Conservation (phyloP, 2,888 invertebrate genomes). For the Teinopalpus imperialis region DNA sequence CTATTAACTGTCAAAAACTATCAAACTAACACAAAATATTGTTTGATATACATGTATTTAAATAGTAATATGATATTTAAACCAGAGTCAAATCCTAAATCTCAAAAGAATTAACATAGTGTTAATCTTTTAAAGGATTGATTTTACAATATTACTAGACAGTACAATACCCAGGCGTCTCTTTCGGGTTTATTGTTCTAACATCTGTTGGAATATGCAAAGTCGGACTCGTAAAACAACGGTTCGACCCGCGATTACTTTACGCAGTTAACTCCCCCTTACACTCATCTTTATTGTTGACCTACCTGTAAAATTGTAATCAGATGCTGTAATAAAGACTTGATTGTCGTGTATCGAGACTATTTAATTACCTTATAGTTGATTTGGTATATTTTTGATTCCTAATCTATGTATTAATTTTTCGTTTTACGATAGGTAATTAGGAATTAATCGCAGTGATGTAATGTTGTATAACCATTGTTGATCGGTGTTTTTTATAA, state of each 20-base stretch:
- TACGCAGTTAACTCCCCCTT: constrained; percentile 72
- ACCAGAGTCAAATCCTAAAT: constrained; percentile 11
- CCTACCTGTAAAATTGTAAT: constrained; percentile 73
- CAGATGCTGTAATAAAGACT: constrained; percentile 53
- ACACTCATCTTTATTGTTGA: constrained; percentile 68
- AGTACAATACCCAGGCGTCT: constrained; percentile 49
- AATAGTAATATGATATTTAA: too few species aligned
- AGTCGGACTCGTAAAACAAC: constrained; percentile 68
- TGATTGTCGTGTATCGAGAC: constrained; percentile 44
- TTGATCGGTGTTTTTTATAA: too few species aligned
- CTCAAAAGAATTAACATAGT: constrained; percentile 42
- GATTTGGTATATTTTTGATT: constrained; percentile 12
- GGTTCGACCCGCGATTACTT: constrained; percentile 58
- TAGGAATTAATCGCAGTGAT: too few species aligned
- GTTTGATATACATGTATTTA: too few species aligned
- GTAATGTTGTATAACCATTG: too few species aligned
- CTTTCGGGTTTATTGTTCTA: constrained; percentile 66
- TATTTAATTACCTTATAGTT: constrained; percentile 6
- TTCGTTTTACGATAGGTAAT: not conserved
- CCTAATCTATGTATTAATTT: not conserved
- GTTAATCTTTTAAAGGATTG: constrained; percentile 55
- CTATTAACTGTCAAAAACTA: too few species aligned
- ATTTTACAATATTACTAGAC: constrained; percentile 36
- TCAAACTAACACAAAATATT: too few species aligned
- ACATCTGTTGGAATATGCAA: constrained; percentile 77